Conservation (phyloP, 2,113 vertebrate genomes). For the Todiramphus saurophagus region DNA sequence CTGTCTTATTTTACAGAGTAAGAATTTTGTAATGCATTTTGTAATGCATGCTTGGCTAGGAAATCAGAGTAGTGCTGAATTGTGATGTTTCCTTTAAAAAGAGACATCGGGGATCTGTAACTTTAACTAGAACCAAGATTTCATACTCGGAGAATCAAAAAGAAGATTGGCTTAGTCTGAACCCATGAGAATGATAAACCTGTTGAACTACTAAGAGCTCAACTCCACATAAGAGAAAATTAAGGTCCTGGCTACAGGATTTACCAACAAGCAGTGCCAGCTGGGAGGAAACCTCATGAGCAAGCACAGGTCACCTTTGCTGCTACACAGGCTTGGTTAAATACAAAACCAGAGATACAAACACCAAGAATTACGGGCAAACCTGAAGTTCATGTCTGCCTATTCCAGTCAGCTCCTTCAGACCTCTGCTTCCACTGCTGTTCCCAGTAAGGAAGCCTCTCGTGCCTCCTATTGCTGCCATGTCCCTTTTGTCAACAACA, state of each 20-base stretch:
- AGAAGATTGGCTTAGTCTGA: conserved; percentile 21
- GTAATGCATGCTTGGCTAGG: background rate
- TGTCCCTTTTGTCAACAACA: background rate
- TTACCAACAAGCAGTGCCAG: background rate
- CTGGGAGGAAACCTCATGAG: background rate
- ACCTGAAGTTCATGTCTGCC: background rate
- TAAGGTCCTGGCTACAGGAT: background rate
- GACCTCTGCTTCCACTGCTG: background rate
- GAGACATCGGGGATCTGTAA: conserved; percentile 26
- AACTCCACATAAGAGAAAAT: background rate
- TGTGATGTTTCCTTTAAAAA: background rate
- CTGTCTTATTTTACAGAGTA: background rate
- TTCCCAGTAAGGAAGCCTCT: background rate
- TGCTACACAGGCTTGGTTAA: background rate
- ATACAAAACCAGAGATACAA: background rate
- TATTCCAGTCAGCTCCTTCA: background rate
- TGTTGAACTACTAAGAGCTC: background rate
- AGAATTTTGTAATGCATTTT: background rate
- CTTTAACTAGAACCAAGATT: conserved; percentile 8
- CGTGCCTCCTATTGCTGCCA: background rate
- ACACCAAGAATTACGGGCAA: background rate
- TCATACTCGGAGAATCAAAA: background rate
- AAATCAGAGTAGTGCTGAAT: background rate
- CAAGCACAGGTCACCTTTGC: background rate
- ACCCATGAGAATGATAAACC: background rate